Percentiles rank a stretch among this genome's conserved stretches.
These are phyloP conservation scores for Aurelia sp. DNA, from an alignment of 30 jellyfish, hydroid and myxozoan species.

Conservation along the genomic window DNA sequence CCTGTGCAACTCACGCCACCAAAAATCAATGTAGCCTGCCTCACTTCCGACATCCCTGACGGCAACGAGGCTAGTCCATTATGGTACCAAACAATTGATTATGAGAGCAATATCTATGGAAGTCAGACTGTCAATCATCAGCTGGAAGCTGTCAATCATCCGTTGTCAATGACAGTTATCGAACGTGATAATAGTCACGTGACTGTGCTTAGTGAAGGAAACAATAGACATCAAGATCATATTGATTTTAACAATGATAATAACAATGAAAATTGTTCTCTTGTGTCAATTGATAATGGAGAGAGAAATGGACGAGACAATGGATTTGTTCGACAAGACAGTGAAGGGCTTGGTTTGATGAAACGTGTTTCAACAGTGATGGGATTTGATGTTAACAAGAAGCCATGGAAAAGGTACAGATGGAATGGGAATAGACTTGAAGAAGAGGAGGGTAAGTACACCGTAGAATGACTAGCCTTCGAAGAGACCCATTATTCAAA, in stretches of 20 bases:
- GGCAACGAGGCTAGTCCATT: constrained; percentile 28
- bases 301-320: neutral
- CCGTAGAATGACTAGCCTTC: too few species aligned
- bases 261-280: neutral
- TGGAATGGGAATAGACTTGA: neutral
- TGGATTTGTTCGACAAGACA: too few species aligned
- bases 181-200: constrained; percentile 14
- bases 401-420: neutral
- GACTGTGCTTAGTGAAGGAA: too few species aligned
- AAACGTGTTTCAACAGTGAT: neutral
- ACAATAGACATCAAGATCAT: too few species aligned
- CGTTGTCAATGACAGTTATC: constrained; percentile 14
- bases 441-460: neutral
- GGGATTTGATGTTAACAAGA: neutral
- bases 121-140: neutral
- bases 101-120: neutral
- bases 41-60: constrained; percentile 15
- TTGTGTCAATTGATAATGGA: neutral
- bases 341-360: too few species aligned
- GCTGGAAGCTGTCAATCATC: neutral
- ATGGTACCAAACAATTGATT: constrained; percentile 29
- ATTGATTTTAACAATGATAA: neutral
- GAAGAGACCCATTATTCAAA: too few species aligned
- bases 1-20: constrained; percentile 37
- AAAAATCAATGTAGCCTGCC: constrained; percentile 47